Evolutionary conservation across 2,113 vertebrate genomes (phyloP).

Genomic region (Hoplias malabaricus): DNA sequence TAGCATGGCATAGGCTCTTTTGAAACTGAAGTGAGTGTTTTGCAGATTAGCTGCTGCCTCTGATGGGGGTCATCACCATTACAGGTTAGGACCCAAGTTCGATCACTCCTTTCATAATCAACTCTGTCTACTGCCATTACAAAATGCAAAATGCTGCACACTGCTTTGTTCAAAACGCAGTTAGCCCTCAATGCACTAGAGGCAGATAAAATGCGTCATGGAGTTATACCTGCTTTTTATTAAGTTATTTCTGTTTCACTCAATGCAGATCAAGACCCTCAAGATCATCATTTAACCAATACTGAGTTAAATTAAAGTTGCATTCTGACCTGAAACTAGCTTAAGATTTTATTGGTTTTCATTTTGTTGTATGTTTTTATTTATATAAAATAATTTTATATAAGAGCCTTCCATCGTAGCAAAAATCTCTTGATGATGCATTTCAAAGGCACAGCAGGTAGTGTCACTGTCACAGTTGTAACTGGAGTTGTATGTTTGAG

Average conservation of each 20-base stretch:
- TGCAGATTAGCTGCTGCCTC: constrained; percentile 31
- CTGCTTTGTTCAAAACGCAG: neutral
- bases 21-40: neutral
- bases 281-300: no score
- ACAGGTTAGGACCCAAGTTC: constrained; percentile 16
- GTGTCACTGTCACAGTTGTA: no score
- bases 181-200: neutral
- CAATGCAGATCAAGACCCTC: neutral
- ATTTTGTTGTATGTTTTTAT: no score
- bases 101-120: constrained; percentile 26
- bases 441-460: no score
- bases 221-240: neutral
- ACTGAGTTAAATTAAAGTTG: no score
- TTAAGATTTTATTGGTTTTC: no score
- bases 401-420: no score
- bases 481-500: no score
- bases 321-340: no score
- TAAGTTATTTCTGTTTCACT: neutral
- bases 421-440: no score
- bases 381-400: no score
- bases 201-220: neutral
- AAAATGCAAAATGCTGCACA: constrained; percentile 12
- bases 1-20: neutral
- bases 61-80: constrained; percentile 19
- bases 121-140: neutral